Conservation (phyloP, 2,797 vertebrate species). For the Betta splendens region DNA sequence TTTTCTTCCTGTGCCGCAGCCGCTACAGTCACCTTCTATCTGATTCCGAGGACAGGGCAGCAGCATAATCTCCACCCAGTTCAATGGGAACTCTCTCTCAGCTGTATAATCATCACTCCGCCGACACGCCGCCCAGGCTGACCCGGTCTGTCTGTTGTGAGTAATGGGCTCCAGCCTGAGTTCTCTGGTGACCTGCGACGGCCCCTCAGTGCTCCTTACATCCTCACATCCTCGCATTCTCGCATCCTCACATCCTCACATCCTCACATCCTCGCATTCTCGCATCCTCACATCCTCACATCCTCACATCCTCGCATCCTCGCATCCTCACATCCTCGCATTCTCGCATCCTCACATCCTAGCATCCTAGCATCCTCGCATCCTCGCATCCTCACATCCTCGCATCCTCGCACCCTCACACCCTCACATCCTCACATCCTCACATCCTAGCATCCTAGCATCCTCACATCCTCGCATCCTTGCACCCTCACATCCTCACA, state of each 20-base stretch:
- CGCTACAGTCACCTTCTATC: constrained; percentile 16
- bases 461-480: constrained; percentile 21
- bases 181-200: constrained; percentile 56
- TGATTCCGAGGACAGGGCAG: constrained; percentile 15
- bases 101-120: constrained; percentile 53
- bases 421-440: neutral
- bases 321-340: constrained; percentile 17
- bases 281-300: constrained; percentile 18
- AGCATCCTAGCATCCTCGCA: too few relatives aligned
- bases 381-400: too few relatives aligned
- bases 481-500: neutral
- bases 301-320: constrained; percentile 5
- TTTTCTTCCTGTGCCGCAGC: constrained; percentile 9
- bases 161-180: constrained; percentile 70
- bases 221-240: constrained; percentile 21
- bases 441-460: too few relatives aligned
- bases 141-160: constrained; percentile 57
- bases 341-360: constrained; percentile 2
- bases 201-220: constrained; percentile 8
- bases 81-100: constrained; percentile 29
- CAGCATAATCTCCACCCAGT: constrained; percentile 31
- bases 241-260: neutral
- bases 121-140: constrained; percentile 30
- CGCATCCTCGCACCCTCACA: constrained; percentile 18
- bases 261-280: constrained; percentile 19